phyloP scores from a whole-genome alignment of 2,113 vertebrate genomes.

The Rhegmatorhina hoffmannsi region DNA sequence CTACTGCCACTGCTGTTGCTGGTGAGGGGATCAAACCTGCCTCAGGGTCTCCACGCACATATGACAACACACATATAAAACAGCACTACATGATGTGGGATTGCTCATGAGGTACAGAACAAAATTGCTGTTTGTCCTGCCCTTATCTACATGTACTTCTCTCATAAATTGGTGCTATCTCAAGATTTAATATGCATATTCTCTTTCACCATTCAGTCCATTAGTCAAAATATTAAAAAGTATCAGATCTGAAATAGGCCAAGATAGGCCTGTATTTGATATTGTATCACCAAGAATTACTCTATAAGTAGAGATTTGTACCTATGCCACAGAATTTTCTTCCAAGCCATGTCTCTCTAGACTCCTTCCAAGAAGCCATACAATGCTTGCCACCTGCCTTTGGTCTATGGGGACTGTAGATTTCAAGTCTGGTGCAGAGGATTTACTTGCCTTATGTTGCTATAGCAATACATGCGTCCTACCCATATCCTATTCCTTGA shows the following conservation, averaged over 20 bases:
- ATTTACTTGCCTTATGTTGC: neutral
- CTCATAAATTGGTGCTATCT: neutral
- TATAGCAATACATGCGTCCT: fast-evolving
- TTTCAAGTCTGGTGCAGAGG: neutral
- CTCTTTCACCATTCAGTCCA: neutral
- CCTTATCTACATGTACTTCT: neutral
- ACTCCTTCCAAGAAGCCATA: neutral
- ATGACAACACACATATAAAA: fast-evolving
- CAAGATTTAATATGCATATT: neutral
- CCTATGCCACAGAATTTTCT: neutral
- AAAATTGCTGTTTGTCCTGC: neutral
- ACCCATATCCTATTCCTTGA: neutral
- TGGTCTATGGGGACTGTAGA: neutral
- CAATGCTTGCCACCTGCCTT: neutral
- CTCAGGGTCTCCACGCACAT: neutral
- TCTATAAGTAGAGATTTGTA: neutral
- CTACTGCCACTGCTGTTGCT: neutral
- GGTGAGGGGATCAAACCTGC: neutral
- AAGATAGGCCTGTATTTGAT: neutral
- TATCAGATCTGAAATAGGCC: neutral
- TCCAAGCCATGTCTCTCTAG: neutral
- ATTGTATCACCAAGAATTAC: neutral
- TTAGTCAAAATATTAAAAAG: neutral
- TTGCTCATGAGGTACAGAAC: neutral
- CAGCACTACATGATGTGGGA: no score